phyloP scores from a whole-genome alignment of 2,888 invertebrate species.

The Pollenia griseotomentosa region DNA sequence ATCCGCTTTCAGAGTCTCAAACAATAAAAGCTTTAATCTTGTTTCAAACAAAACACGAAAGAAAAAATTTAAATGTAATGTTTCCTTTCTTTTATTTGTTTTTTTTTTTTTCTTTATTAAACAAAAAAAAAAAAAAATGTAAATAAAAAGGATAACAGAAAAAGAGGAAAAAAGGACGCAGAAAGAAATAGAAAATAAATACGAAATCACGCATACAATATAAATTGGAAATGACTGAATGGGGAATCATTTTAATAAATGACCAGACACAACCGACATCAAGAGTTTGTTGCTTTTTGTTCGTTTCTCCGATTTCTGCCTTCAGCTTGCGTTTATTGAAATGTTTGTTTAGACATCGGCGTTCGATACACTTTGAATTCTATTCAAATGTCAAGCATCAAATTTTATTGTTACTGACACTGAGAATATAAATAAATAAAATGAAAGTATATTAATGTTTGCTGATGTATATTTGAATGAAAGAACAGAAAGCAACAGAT shows the following conservation, averaged over 20 bases:
- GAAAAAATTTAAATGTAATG: not conserved
- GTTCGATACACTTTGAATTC: not conserved
- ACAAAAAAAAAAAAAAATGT: not conserved
- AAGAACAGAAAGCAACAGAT: not conserved
- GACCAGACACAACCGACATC: conserved; percentile 6
- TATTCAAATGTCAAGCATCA: conserved; percentile 53
- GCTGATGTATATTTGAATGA: no score
- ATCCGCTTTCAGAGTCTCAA: not conserved
- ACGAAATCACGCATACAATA: conserved; percentile 26
- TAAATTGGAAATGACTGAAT: conserved; percentile 31
- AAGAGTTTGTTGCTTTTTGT: not conserved
- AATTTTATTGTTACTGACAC: conserved; percentile 54
- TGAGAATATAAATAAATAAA: conserved; percentile 13
- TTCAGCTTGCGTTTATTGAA: conserved; percentile 7
- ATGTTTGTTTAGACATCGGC: not conserved
- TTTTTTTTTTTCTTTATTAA: not conserved
- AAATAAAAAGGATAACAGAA: not conserved
- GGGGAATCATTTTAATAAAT: conserved; percentile 59
- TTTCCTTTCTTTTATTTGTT: not conserved
- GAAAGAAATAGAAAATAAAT: conserved; percentile 4
- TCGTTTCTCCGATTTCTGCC: not conserved
- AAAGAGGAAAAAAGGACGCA: not conserved
- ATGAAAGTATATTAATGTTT: not conserved
- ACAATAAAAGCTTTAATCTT: not conserved
- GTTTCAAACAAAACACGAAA: not conserved